Evolutionary conservation across 2,113 vertebrate genomes (phyloP).

Genomic region (Martes martes): DNA sequence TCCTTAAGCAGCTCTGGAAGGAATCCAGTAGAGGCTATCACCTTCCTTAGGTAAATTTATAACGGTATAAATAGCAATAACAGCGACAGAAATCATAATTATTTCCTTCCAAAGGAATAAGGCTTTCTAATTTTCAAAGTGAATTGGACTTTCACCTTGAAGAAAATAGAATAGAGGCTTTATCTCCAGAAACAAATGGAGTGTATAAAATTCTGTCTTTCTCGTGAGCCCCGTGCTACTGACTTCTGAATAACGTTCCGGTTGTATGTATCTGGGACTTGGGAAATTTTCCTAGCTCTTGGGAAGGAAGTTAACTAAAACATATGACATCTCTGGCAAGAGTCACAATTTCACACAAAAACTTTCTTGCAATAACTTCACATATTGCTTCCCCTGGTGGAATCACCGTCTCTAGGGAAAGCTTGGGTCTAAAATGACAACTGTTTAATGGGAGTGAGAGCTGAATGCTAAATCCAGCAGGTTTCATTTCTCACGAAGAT

Average conservation of each 20-base stretch:
- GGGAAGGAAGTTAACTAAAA: conserved; percentile 69
- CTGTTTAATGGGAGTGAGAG: conserved; percentile 27
- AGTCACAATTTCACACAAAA: conserved; percentile 61
- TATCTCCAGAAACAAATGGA: conserved; percentile 56
- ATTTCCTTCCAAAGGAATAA: neutral
- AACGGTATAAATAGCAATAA: conserved; percentile 1
- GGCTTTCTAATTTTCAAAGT: conserved; percentile 39
- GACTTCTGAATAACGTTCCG: conserved; percentile 49
- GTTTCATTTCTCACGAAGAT: neutral
- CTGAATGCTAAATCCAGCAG: conserved; percentile 9
- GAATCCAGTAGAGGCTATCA: neutral
- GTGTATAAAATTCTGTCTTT: conserved; percentile 36
- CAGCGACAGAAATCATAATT: conserved; percentile 49
- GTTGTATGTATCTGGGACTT: conserved; percentile 43
- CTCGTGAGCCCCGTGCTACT: neutral
- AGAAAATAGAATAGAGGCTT: conserved; percentile 18
- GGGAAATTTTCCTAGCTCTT: conserved; percentile 59
- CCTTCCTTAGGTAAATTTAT: conserved; percentile 23
- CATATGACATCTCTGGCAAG: conserved; percentile 70
- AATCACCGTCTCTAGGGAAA: conserved; percentile 35
- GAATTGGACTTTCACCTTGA: conserved; percentile 55
- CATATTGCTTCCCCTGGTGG: conserved; percentile 44
- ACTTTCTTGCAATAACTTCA: conserved; percentile 53
- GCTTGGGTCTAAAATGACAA: conserved; percentile 8
- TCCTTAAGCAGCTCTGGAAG: conserved; percentile 25